A percentile compares a stretch with the other conserved stretches of the same genome.
phyloP scores from a whole-genome alignment of 2,888 invertebrate genomes.

The Cancer borealis region DNA sequence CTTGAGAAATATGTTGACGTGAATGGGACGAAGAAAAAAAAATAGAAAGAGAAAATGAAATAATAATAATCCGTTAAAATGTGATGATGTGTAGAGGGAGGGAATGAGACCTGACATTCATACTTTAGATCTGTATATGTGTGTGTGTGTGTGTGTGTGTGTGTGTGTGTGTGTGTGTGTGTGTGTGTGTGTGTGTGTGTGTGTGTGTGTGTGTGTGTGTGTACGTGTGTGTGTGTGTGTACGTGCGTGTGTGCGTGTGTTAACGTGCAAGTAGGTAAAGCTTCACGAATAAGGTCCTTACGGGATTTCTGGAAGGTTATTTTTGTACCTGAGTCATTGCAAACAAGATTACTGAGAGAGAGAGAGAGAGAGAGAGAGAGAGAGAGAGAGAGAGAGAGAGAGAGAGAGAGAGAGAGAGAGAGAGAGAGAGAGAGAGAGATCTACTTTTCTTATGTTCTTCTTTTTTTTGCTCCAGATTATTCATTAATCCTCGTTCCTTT shows the following conservation, averaged over 20 bases:
- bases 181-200: neutral
- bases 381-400: no score
- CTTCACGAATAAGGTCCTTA: neutral
- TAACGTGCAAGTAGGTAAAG: neutral
- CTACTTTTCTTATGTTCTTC: no score
- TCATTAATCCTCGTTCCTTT: no score
- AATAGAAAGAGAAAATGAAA: no score
- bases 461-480: no score
- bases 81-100: neutral
- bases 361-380: no score
- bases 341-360: slow-evolving; percentile 27
- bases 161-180: neutral
- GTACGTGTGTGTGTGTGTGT: slow-evolving; percentile 32
- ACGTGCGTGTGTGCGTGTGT: neutral
- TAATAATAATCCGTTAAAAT: neutral
- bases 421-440: no score
- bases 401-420: no score
- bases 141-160: no score
- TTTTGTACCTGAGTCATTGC: slow-evolving; percentile 23
- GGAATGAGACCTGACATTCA: neutral
- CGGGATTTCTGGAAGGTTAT: slow-evolving; percentile 10
- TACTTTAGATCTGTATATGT: neutral
- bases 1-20: neutral
- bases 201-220: slow-evolving; percentile 39
- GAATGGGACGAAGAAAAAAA: neutral